These are phyloP conservation scores for Chrysomallon squamiferum DNA, from an alignment of 1,140 invertebrate species.

Conservation along the genomic window DNA sequence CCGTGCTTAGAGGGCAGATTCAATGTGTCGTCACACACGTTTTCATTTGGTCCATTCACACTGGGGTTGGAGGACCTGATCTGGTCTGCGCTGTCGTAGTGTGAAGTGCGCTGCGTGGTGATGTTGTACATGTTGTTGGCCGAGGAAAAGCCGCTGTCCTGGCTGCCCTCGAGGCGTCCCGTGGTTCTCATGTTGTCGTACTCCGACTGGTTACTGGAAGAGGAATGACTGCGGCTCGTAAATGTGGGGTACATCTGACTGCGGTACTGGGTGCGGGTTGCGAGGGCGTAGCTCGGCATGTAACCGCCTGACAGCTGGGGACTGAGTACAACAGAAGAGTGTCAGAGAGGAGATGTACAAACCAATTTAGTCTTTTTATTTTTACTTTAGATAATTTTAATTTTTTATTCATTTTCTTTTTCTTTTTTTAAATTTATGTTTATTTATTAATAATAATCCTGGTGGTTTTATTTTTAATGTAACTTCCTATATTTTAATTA, in stretches of 20 bases:
- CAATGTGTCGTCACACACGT: slow-evolving; percentile 17
- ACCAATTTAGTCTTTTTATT: no score
- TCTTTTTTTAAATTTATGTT: no score
- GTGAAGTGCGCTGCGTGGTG: slow-evolving; percentile 39
- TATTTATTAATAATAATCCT: no score
- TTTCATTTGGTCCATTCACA: slow-evolving; percentile 11
- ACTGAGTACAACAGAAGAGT: slow-evolving; percentile 14
- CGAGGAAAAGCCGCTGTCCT: slow-evolving; percentile 43
- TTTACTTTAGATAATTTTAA: no score
- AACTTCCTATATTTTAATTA: no score
- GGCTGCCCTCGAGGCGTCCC: slow-evolving; percentile 28
- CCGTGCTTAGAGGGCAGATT: slow-evolving; percentile 24
- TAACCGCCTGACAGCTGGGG: slow-evolving; percentile 55
- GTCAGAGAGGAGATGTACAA: no score
- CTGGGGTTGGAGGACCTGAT: slow-evolving; percentile 32
- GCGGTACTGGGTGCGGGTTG: slow-evolving; percentile 59
- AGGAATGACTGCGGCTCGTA: slow-evolving; percentile 27
- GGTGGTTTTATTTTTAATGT: no score
- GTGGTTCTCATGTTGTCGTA: slow-evolving; percentile 33
- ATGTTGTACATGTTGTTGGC: slow-evolving; percentile 54
- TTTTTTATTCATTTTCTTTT: no score
- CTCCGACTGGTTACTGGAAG: slow-evolving; percentile 39
- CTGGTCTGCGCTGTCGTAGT: slow-evolving; percentile 50
- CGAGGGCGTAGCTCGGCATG: slow-evolving; percentile 60
- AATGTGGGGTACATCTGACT: slow-evolving; percentile 61